Base-by-base conservation (phyloP, 1,140 invertebrate genomes). In the Brachionus manjavacas region DNA sequence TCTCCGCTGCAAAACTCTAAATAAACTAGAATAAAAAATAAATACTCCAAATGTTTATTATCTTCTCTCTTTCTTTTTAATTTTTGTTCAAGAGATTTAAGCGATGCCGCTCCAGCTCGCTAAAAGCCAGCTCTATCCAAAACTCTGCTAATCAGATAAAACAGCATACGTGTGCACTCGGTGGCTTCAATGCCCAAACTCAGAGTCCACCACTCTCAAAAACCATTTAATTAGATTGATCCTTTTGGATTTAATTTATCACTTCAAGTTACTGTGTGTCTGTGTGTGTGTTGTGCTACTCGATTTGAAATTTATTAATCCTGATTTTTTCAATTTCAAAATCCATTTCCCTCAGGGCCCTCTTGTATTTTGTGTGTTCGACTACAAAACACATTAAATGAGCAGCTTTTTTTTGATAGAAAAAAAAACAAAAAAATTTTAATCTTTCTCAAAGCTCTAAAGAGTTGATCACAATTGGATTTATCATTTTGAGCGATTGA, bases 191-290 rank as follows among this genome's bases (percentile, higher is more conserved):
- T 35, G 31, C 31, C 31, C 1, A 7, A 35, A 35, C 4, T 35
- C 31, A 35, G 4, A 35, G 31, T 35, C 31, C 31, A n/a, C n/a
- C n/a, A n/a, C n/a, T n/a, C n/a, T n/a, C n/a, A n/a, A n/a, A n/a
- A 68, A 68, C 31, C 41, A 72, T 72, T 72, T 72, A 72, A 72
- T 72, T 72, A 72, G 31, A 72, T 72, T 72, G 31, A 46, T 72
- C 68, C 16, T 41, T 16, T 72, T 31, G 25, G 28, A 12, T 68
- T 72, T 72, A 23, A 72, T 72, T 72, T 72, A 72, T 72, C 68
- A 72, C 46, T 72, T 72, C 31, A 39, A 68, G 25, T 72, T 72
- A 3, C n/a, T 35, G 16, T 55, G 7, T 55, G 14, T 55, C n/a
- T n/a, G n/a, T n/a, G n/a, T n/a, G n/a, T n/a, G n/a, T n/a, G n/a